Evolutionary conservation across 2,888 invertebrate genomes (phyloP).

Genomic region (Lasioglossum lativentre): DNA sequence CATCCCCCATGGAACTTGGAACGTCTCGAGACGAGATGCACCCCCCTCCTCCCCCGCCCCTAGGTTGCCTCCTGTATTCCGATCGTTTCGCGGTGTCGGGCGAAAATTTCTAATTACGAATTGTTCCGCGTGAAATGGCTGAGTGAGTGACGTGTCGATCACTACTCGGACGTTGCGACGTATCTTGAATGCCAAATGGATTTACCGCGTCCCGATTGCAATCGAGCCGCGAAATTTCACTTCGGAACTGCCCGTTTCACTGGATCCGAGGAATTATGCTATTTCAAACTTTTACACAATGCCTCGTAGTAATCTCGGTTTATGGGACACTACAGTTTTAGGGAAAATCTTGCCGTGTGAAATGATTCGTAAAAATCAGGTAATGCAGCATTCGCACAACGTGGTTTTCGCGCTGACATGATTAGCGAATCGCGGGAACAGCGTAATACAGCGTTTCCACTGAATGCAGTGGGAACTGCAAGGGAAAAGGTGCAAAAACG

Average conservation of each 20-base stretch:
- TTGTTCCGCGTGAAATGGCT: slow-evolving; percentile 6
- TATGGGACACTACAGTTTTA: too few relatives aligned
- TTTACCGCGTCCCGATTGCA: background rate
- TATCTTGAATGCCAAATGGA: background rate
- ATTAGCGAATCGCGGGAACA: background rate
- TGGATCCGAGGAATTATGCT: background rate
- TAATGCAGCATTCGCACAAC: background rate
- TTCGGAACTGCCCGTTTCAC: background rate
- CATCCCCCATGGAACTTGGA: slow-evolving; percentile 15
- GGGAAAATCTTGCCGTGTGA: background rate
- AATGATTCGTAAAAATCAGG: background rate
- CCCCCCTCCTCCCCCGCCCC: background rate
- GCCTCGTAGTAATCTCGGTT: background rate
- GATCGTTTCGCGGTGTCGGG: slow-evolving; percentile 6
- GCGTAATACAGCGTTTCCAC: background rate
- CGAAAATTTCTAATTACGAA: slow-evolving; percentile 16
- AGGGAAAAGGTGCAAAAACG: background rate
- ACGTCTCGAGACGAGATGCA: background rate
- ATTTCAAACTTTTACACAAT: background rate
- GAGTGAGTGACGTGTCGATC: slow-evolving; percentile 14
- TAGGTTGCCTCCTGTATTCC: slow-evolving; percentile 8
- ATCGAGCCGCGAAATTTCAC: background rate
- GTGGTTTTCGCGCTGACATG: background rate
- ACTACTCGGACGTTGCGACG: background rate
- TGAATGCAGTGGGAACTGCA: background rate